A percentile compares a stretch with the other conserved stretches of the same genome.
Evolutionary conservation across 2,113 vertebrate genomes (phyloP).

Genomic region (Hiodon tergisus): DNA sequence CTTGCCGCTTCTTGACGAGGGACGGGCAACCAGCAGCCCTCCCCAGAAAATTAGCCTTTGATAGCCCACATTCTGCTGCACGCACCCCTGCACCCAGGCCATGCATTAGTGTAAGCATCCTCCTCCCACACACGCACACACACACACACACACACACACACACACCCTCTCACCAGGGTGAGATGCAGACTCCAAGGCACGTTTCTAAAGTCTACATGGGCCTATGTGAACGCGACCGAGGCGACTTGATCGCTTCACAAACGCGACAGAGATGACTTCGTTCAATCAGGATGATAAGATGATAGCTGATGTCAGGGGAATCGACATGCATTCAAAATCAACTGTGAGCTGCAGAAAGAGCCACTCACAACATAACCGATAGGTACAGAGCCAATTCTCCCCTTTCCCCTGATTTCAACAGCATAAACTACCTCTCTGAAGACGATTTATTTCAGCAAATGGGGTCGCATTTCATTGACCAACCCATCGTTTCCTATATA

Average conservation of each 20-base stretch:
- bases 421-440: slow-evolving; percentile 24
- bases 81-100: neutral
- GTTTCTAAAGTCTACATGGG: slow-evolving; percentile 33
- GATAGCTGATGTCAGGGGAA: neutral
- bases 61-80: slow-evolving; percentile 43
- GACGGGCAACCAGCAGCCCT: slow-evolving; percentile 58
- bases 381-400: neutral
- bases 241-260: slow-evolving; percentile 23
- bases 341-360: no score
- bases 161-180: neutral
- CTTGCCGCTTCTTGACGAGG: slow-evolving; percentile 71
- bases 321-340: no score
- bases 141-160: no score
- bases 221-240: no score
- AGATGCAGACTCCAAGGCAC: neutral
- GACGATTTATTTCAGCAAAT: slow-evolving; percentile 27
- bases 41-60: slow-evolving; percentile 72
- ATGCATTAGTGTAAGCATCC: slow-evolving; percentile 17
- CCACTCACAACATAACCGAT: neutral
- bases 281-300: no score
- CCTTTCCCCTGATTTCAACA: neutral
- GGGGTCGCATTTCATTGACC: slow-evolving; percentile 40
- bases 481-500: slow-evolving; percentile 23
- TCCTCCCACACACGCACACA: slow-evolving; percentile 26
- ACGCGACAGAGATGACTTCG: slow-evolving; percentile 5